These are phyloP conservation scores for Planiliza haematocheilus DNA, from an alignment of 2,113 vertebrate genomes.

Conservation along the genomic window DNA sequence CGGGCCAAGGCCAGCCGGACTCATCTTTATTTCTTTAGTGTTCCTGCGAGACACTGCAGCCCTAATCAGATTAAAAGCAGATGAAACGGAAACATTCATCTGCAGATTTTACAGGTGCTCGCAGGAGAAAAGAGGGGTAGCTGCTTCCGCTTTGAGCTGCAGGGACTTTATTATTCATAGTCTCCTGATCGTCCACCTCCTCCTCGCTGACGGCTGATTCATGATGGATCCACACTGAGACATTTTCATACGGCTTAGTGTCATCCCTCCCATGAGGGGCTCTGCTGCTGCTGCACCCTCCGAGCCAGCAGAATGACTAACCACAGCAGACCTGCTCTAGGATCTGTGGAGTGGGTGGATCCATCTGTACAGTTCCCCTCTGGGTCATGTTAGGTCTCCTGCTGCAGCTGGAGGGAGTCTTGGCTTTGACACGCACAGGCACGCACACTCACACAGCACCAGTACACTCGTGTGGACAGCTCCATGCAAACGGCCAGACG, in stretches of 20 bases:
- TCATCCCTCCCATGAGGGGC: constrained; percentile 25
- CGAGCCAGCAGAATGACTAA: constrained; percentile 42
- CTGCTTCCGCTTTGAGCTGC: neutral
- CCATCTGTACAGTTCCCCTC: constrained; percentile 9
- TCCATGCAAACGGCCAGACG: constrained; percentile 30
- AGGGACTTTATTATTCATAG: constrained; percentile 9
- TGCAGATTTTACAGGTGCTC: neutral
- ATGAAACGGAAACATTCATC: constrained; percentile 27
- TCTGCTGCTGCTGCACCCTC: constrained; percentile 18
- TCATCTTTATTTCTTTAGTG: neutral
- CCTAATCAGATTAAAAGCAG: constrained; percentile 13
- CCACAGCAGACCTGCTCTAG: constrained; percentile 29
- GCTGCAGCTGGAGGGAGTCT: constrained; percentile 30
- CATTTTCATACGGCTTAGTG: constrained; percentile 55
- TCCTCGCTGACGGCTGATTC: constrained; percentile 45
- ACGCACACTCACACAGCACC: constrained; percentile 6
- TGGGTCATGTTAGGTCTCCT: constrained; percentile 56
- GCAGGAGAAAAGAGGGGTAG: neutral
- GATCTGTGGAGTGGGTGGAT: constrained; percentile 38
- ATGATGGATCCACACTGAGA: constrained; percentile 49
- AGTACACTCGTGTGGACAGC: neutral
- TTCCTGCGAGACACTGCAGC: constrained; percentile 24
- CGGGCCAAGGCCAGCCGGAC: neutral
- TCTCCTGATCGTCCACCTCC: constrained; percentile 15
- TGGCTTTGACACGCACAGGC: constrained; percentile 22